Evolutionary conservation across 2,888 invertebrate genomes (phyloP).

Genomic region (Caenorhabditis imperialis): DNA sequence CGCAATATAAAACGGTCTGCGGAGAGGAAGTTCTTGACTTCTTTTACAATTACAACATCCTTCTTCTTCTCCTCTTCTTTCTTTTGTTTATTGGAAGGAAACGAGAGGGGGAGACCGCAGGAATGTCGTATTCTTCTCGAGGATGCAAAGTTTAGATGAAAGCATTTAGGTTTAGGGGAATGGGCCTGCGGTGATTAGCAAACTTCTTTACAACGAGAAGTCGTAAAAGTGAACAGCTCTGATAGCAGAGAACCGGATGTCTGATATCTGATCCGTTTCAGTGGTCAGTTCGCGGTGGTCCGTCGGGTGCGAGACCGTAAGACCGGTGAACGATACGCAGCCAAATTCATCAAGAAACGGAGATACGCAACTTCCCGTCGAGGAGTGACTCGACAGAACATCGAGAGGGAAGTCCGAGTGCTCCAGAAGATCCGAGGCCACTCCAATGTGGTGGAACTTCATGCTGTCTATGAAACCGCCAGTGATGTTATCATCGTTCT

Average conservation of each 20-base stretch:
- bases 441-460: constrained; percentile 80
- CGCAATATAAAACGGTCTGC: too few relatives aligned
- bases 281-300: constrained; percentile 84
- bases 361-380: constrained; percentile 81
- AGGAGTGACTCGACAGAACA: constrained; percentile 82
- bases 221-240: not conserved
- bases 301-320: constrained; percentile 81
- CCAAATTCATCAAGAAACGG: constrained; percentile 82
- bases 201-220: too few relatives aligned
- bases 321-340: constrained; percentile 82
- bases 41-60: not conserved
- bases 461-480: constrained; percentile 83
- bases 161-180: too few relatives aligned
- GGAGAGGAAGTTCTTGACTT: not conserved
- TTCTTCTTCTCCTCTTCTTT: not conserved
- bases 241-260: not conserved
- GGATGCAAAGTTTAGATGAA: too few relatives aligned
- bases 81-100: constrained; percentile 11
- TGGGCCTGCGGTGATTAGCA: too few relatives aligned
- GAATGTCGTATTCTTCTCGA: too few relatives aligned
- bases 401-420: constrained; percentile 82
- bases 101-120: not conserved
- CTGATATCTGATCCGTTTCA: too few relatives aligned
- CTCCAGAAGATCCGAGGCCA: constrained; percentile 82
- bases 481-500: constrained; percentile 82